phyloP scores from a whole-genome alignment of 2,888 invertebrate species.

The Smittia sp. region DNA sequence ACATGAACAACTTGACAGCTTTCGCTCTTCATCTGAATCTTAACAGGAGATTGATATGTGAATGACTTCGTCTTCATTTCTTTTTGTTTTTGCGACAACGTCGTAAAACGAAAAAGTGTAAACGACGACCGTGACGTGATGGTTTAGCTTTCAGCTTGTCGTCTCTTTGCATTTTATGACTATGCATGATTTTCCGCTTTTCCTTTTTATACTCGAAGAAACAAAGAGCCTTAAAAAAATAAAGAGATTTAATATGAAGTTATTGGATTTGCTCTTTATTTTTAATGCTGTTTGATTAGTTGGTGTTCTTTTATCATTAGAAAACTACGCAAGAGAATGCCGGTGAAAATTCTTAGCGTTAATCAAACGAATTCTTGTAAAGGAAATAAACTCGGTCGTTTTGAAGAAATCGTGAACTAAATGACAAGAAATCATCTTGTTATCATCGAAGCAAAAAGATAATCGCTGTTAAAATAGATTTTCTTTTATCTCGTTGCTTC shows the following conservation, averaged over 20 bases:
- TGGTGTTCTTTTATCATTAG: not conserved
- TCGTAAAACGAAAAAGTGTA: conserved; percentile 10
- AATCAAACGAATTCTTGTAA: too few relatives aligned
- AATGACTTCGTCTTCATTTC: not conserved
- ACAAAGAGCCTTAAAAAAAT: too few relatives aligned
- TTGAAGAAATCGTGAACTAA: too few relatives aligned
- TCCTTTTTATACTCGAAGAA: conserved; percentile 9
- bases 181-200: conserved; percentile 3
- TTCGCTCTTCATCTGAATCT: not conserved
- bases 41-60: conserved; percentile 21
- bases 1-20: not conserved
- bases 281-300: conserved; percentile 29
- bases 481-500: too few relatives aligned
- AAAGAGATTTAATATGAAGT: conserved; percentile 36
- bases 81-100: not conserved
- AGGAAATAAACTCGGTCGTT: too few relatives aligned
- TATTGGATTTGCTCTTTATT: conserved; percentile 35
- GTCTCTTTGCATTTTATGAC: conserved; percentile 40
- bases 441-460: too few relatives aligned
- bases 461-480: too few relatives aligned
- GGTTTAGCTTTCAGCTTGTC: conserved; percentile 7
- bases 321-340: conserved; percentile 20
- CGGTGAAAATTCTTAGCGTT: conserved; percentile 18
- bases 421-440: too few relatives aligned
- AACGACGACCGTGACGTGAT: conserved; percentile 29